These are phyloP conservation scores for Molorchus minor DNA, from an alignment of 2,888 invertebrate species.

Conservation along the genomic window DNA sequence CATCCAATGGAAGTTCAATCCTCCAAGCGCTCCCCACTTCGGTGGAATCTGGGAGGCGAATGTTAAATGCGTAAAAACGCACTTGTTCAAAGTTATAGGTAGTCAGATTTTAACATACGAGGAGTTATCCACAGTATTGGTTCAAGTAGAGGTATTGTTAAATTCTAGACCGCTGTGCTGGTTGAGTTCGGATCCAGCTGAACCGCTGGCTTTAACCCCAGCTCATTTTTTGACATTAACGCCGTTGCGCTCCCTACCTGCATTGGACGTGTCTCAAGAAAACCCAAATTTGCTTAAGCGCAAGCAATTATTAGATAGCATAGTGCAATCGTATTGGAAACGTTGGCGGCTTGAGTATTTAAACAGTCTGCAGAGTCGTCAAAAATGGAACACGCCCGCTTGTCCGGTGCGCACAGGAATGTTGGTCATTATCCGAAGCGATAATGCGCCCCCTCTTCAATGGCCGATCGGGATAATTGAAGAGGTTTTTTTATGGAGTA, in stretches of 20 bases:
- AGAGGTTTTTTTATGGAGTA: conserved; percentile 1
- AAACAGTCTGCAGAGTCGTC: conserved; percentile 7
- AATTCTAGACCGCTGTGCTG: background rate
- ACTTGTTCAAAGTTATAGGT: background rate
- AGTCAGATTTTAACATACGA: background rate
- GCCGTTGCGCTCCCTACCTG: background rate
- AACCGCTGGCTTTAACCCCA: conserved; percentile 32
- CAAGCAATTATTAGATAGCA: conserved; percentile 15
- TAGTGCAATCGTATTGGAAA: conserved; percentile 18
- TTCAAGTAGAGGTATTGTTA: background rate
- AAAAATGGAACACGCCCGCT: conserved; percentile 14
- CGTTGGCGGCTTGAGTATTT: conserved; percentile 20
- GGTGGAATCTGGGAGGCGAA: background rate
- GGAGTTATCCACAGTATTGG: background rate
- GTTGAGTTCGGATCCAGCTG: conserved; percentile 13
- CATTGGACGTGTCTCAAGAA: background rate
- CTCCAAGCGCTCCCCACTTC: background rate
- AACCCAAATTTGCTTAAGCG: background rate
- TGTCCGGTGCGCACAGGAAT: background rate
- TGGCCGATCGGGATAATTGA: conserved; percentile 14
- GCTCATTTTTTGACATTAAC: conserved; percentile 31
- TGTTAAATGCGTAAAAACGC: background rate
- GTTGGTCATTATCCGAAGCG: background rate
- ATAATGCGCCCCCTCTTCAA: conserved; percentile 10
- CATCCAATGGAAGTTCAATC: background rate